Evolutionary conservation across 1,140 invertebrate genomes (phyloP).

Genomic region (Coenobita brevimanus): DNA sequence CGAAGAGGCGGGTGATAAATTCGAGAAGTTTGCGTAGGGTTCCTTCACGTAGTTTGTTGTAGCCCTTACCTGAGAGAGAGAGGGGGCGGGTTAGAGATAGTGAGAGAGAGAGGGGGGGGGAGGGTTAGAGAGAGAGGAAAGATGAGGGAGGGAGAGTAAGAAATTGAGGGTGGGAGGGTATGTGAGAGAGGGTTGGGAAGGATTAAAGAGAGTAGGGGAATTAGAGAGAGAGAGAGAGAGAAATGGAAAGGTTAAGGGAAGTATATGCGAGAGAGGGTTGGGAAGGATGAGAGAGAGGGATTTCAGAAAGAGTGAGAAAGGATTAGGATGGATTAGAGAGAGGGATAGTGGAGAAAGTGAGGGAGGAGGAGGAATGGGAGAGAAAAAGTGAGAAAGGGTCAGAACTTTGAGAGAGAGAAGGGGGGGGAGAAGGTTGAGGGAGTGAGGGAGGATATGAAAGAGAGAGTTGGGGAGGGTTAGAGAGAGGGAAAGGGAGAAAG

Average conservation of each 20-base stretch:
- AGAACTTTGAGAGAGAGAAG: neutral
- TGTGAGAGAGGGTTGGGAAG: neutral
- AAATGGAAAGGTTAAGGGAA: neutral
- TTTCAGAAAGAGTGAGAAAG: neutral
- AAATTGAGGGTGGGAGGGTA: too few relatives aligned
- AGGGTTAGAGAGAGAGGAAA: too few relatives aligned
- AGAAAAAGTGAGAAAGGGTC: neutral
- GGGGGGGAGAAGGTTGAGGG: neutral
- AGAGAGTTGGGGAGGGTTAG: neutral
- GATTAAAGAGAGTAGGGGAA: too few relatives aligned
- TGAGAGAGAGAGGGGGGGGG: neutral
- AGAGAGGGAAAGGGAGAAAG: neutral
- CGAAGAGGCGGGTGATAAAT: slow-evolving; percentile 73
- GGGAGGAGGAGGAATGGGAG: too few relatives aligned
- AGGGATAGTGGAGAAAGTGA: neutral
- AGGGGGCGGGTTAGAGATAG: neutral
- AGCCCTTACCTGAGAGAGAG: slow-evolving; percentile 73
- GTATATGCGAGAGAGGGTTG: neutral
- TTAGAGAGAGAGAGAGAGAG: too few relatives aligned
- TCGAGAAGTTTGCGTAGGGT: slow-evolving; percentile 75
- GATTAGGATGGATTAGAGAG: neutral
- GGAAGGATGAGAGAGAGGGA: neutral
- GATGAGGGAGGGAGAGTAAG: too few relatives aligned
- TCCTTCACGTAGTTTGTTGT: slow-evolving; percentile 76
- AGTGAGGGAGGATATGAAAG: neutral